Base-by-base conservation (phyloP, 2,888 invertebrate species). In the Meloe dianella region DNA sequence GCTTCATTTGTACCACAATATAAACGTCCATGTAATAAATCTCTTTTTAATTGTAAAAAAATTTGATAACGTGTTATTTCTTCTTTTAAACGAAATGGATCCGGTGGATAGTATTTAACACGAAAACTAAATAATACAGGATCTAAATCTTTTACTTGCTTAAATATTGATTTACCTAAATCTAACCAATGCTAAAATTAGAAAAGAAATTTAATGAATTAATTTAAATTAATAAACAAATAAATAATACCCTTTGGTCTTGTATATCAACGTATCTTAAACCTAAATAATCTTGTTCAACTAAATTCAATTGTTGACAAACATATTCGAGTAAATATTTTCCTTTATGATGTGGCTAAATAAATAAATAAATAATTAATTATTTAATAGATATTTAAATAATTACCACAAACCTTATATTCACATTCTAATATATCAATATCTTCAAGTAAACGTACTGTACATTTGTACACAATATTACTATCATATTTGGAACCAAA, bases 91-190 rank as follows among this genome's bases (percentile, higher is more conserved):
- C 94, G 89, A 83, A 94, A 89, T 17, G 98, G 97, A 85, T 98
- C 96, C 65, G 95, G 94, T 17, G 98, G 98, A 84, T 98, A 98
- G 85, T 96, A 98, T 86, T 98, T 98, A 72, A 98, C 95, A 71
- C 98, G 93, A 84, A 98, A 96, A 85, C 96, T 97, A 83, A 98
- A 94, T 68, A 97, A 85, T 79, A 96, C 92, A 69, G 96, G 95
- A 77, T 94, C 92, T 79, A 96, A 90, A 85, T 96, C 97, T 92
- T 94, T 95, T 38, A 96, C 92, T 89, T 96, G 96, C 84, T 96
- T 96, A 75, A 92, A 85, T 82, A 96, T 92, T 74, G 94, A 90
- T 86, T 96, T 95, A 68, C 93, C 93, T 84, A 95, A 87, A 85
- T 97, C 96, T 80, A 97, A 85, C 97, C 97, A 97, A 85, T 96